Evolutionary conservation across 1,140 invertebrate genomes (phyloP), one percentile per base, ranked within the genome.

Genomic region (Atopsyche davidsoni): DNA sequence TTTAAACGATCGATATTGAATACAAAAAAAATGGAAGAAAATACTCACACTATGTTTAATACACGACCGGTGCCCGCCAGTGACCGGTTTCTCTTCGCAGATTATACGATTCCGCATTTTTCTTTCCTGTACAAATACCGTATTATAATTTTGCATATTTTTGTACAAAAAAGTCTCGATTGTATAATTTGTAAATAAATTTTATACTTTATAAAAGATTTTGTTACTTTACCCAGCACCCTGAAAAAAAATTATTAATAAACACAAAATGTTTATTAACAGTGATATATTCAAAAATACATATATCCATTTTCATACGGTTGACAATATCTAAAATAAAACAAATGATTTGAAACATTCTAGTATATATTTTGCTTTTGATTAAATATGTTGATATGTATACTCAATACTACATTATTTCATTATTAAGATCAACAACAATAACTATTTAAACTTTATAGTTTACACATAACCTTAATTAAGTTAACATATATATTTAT

Each of bases 391-490:
- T 53, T 40, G 34, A 46, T 41, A 55, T 46, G 41, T 55, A 45
- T 54, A 45, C n/a, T 57, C 51, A 53, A 46, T 38, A 47, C 55
- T 58, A 58, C 47, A 53, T 38, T 51, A n/a, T 51, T 47, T 44
- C 42, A 42, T 47, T 22, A 53, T 42, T 58, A 57, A 57, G 55
- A 50, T 57, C 55, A 57, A 57, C 55, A 57, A 53, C 55, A 57
- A 53, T 57, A 52, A 46, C 45, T 47, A 42, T 35, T 51, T 51
- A 51, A 41, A 25, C 17, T n/a, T n/a, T n/a, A n/a, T 14, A 35
- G 17, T 39, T 39, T 39, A 39, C 36, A 39, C 13, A 39, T 39
- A 39, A 3, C 18, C 21, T 19, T 36, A 16, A 39, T 4, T 39
- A 18, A 10, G 21, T 39, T 19, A 10, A 39, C 14, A 35, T 11